A percentile compares a stretch with the other conserved stretches of the same genome.
phyloP scores from a whole-genome alignment of 2,888 invertebrate genomes.

The Stenotaenia linearis region DNA sequence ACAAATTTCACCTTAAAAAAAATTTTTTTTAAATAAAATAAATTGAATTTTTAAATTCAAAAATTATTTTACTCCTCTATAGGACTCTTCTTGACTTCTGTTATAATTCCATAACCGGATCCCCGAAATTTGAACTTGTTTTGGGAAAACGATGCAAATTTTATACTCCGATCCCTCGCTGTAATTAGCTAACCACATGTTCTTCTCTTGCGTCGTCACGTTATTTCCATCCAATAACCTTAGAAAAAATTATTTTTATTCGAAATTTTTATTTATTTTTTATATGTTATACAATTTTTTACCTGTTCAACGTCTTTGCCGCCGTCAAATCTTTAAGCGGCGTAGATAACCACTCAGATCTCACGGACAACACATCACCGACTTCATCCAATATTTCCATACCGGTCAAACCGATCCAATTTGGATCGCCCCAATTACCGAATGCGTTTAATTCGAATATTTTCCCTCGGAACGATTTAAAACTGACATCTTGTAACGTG shows the following conservation, averaged over 20 bases:
- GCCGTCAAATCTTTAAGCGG: background rate
- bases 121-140: constrained; percentile 48
- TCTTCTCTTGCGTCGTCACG: constrained; percentile 59
- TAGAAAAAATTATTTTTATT: background rate
- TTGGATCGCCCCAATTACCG: constrained; percentile 51
- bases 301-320: background rate
- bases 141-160: constrained; percentile 43
- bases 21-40: background rate
- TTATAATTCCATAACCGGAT: constrained; percentile 78
- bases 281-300: background rate
- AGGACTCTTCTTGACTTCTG: constrained; percentile 59
- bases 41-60: background rate
- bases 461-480: background rate
- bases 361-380: constrained; percentile 45
- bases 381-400: constrained; percentile 49
- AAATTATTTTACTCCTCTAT: constrained; percentile 47
- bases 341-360: background rate
- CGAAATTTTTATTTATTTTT: too few species aligned
- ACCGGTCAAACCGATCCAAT: constrained; percentile 51
- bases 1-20: constrained; percentile 44
- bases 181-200: constrained; percentile 52
- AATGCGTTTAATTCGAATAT: constrained; percentile 46
- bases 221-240: constrained; percentile 63
- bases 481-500: background rate
- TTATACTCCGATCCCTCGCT: constrained; percentile 43